Conservation (phyloP, 1,140 invertebrate species). For the Rhagoletis pomonella region DNA sequence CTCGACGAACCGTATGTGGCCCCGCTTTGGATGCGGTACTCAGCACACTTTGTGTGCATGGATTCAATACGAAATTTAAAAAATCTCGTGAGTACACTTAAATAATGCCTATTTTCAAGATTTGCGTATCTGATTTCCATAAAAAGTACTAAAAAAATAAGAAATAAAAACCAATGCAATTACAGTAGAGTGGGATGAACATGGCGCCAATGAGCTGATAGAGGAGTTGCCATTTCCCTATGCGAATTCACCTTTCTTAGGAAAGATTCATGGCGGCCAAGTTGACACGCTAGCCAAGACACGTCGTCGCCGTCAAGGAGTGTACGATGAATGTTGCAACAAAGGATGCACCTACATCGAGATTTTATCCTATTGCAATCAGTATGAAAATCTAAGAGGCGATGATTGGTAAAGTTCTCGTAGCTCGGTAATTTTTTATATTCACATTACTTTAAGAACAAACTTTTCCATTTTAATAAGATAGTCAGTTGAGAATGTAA, state of each 20-base stretch:
- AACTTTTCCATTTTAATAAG: too few relatives aligned
- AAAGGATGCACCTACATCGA: constrained; percentile 58
- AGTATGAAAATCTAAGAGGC: too few relatives aligned
- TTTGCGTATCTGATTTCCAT: background rate
- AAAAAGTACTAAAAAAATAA: background rate
- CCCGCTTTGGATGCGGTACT: constrained; percentile 21
- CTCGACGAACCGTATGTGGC: background rate
- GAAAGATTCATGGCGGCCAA: constrained; percentile 55
- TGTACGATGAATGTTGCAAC: constrained; percentile 66
- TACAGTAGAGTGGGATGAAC: constrained; percentile 19
- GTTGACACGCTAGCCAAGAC: constrained; percentile 58
- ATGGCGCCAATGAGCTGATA: background rate
- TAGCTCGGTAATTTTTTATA: too few relatives aligned
- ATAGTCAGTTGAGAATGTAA: too few relatives aligned
- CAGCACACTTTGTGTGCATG: background rate
- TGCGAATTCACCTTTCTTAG: constrained; percentile 55
- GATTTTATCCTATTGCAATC: constrained; percentile 62
- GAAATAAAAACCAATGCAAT: background rate
- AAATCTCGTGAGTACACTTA: background rate
- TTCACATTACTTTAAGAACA: too few relatives aligned
- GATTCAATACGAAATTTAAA: constrained; percentile 15
- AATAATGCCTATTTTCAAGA: background rate
- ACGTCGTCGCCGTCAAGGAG: constrained; percentile 63
- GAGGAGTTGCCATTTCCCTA: constrained; percentile 33
- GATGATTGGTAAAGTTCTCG: too few relatives aligned